Evolutionary conservation across 2,113 vertebrate species (phyloP), one percentile per base, ranked within the genome.

Genomic region (Diadophis punctatus): DNA sequence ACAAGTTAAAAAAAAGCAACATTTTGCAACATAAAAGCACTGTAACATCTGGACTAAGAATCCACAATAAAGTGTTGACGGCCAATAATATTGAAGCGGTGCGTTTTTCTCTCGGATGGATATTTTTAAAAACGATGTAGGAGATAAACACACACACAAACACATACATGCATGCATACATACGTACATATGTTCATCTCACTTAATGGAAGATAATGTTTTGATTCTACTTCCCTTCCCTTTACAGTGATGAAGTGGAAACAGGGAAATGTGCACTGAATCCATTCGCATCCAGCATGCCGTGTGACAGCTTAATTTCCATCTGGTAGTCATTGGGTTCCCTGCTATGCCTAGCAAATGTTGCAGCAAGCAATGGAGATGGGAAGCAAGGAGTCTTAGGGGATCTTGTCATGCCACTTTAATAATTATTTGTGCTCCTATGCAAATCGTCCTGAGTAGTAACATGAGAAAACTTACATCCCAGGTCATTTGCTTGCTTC

Each of bases 11-110:
- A 97, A 95, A 97, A 97, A 97, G 95, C 95, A 93, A 96, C 98
- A 98, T 97, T 98, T 98, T 97, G 97, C 95, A 95, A 96, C 97
- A 97, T 98, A 97, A 98, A 88, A 98, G 95, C 96, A 97, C 97
- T 95, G 95, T 97, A 97, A 97, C 97, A 97, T 98, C 97, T 97
- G 97, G 94, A 94, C 96, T 94, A 97, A 63, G 92, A 96, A 97
- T 97, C 95, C 94, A 96, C 96, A 96, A 94, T 97, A 96, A 98
- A 98, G 97, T 97, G 97, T 97, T 97, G 97, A 97, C 97, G 97
- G 90, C 92, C 96, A 96, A 97, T 97, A 96, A 97, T 97, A 95
- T 93, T 90, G 91, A 97, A 97, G 95, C 96, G 97, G 94, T 90
- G 3, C 92, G 90, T 96, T 92, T 94, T 88, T 80, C 85, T 95